Percentiles rank a stretch among this genome's conserved stretches.
Conservation (phyloP, 2,797 vertebrate genomes). For the Chanos chanos region DNA sequence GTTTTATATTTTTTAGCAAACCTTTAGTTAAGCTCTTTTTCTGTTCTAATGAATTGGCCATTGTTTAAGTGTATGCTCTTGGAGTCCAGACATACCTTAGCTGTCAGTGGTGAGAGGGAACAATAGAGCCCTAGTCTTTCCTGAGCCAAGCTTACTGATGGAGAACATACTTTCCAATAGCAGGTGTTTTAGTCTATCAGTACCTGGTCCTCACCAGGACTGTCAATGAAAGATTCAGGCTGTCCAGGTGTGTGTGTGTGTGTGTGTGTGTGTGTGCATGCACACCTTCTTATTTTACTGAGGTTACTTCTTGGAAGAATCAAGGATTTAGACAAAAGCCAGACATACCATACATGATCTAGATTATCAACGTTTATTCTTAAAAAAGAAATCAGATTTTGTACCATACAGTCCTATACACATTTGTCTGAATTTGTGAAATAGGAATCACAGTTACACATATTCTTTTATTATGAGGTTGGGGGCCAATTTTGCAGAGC, state of each 20-base stretch:
- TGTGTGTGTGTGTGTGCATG: conserved; percentile 36
- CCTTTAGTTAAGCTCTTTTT: conserved; percentile 37
- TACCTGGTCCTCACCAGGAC: conserved; percentile 70
- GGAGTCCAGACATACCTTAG: conserved; percentile 76
- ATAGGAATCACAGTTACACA: too few species aligned
- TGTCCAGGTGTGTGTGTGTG: conserved; percentile 69
- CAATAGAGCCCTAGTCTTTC: conserved; percentile 77
- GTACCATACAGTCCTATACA: too few species aligned
- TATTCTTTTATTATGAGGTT: too few species aligned
- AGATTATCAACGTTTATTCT: conserved; percentile 19
- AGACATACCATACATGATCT: conserved; percentile 51
- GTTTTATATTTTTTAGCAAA: too few species aligned
- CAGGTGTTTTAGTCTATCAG: conserved; percentile 78
- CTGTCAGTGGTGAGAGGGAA: conserved; percentile 64
- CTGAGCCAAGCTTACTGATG: conserved; percentile 74
- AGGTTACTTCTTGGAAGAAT: conserved; percentile 65
- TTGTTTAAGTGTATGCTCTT: conserved; percentile 67
- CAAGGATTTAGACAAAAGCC: conserved; percentile 48
- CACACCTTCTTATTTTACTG: conserved; percentile 53
- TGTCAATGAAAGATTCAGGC: conserved; percentile 70
- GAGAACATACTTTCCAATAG: conserved; percentile 79
- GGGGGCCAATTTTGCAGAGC: too few species aligned
- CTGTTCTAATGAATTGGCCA: conserved; percentile 70
- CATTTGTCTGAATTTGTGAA: too few species aligned
- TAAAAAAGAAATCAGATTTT: too few species aligned